These are phyloP conservation scores for Epistrophe eligans DNA, from an alignment of 2,888 invertebrate genomes.

Conservation along the genomic window DNA sequence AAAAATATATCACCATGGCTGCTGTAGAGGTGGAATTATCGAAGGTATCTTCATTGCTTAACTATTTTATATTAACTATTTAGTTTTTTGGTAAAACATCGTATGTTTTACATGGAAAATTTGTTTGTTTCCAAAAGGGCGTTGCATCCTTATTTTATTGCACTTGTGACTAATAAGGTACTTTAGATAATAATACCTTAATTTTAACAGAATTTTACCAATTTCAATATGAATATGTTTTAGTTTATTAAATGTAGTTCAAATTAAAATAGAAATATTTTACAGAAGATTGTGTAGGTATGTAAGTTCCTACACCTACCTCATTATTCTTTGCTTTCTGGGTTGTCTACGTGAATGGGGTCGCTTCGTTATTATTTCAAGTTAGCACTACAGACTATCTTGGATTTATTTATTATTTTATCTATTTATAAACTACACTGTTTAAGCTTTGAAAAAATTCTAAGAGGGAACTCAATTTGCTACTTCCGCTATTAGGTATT, in stretches of 20 bases:
- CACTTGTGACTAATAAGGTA: conserved; percentile 59
- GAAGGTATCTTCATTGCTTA: conserved; percentile 80
- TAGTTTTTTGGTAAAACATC: background rate
- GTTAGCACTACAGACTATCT: conserved; percentile 48
- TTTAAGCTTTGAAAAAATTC: conserved; percentile 35
- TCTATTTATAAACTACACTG: too few relatives aligned
- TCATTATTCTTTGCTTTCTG: conserved; percentile 53
- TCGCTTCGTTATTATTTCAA: conserved; percentile 11
- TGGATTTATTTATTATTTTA: conserved; percentile 14
- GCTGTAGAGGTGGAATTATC: conserved; percentile 82
- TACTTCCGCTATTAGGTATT: conserved; percentile 41
- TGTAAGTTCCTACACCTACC: background rate
- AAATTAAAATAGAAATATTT: background rate
- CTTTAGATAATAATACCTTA: background rate
- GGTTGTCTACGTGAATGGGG: conserved; percentile 68
- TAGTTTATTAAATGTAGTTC: background rate
- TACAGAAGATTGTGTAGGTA: conserved; percentile 1
- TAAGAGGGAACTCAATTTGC: conserved; percentile 52
- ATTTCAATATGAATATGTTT: background rate
- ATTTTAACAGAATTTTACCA: background rate
- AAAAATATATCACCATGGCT: conserved; percentile 70
- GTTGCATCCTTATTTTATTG: conserved; percentile 66
- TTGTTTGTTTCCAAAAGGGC: conserved; percentile 66
- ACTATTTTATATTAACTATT: background rate
- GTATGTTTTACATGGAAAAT: conserved; percentile 49